Conservation (phyloP, 2,888 invertebrate genomes). For the Cenopis cana region DNA sequence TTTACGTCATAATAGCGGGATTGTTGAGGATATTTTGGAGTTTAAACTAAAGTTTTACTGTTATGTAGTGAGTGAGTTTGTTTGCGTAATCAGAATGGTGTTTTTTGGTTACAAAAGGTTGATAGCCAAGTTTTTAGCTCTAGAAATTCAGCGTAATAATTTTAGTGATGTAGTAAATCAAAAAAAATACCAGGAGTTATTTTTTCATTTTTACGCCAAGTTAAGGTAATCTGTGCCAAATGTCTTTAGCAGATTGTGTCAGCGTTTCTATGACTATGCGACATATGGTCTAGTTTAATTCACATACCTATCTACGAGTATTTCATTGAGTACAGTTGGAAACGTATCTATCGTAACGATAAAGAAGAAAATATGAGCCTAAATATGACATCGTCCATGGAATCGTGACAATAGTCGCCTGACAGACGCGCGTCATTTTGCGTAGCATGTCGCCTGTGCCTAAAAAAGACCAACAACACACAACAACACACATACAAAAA, state of each 20-base stretch:
- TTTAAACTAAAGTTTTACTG: neutral
- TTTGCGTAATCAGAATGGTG: neutral
- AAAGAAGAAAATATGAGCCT: neutral
- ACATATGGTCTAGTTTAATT: neutral
- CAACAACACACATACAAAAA: no score
- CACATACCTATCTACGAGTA: neutral
- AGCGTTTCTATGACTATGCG: neutral
- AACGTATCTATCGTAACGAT: neutral
- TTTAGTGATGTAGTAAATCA: no score
- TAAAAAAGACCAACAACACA: no score
- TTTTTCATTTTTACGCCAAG: neutral
- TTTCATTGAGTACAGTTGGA: neutral
- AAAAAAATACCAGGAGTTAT: no score
- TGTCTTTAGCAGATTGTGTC: no score
- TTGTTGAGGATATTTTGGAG: conserved; percentile 1
- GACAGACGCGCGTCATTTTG: no score
- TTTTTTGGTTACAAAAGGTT: neutral
- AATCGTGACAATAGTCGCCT: neutral
- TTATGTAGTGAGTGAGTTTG: neutral
- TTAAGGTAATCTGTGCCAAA: no score
- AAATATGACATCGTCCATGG: neutral
- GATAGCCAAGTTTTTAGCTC: neutral
- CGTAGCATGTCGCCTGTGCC: no score
- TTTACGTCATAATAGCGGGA: conserved; percentile 4
- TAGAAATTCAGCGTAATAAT: neutral